Percentiles rank a stretch among this genome's conserved stretches.
Evolutionary conservation across 1,140 invertebrate genomes (phyloP).

Genomic region (Orchestia grillus): DNA sequence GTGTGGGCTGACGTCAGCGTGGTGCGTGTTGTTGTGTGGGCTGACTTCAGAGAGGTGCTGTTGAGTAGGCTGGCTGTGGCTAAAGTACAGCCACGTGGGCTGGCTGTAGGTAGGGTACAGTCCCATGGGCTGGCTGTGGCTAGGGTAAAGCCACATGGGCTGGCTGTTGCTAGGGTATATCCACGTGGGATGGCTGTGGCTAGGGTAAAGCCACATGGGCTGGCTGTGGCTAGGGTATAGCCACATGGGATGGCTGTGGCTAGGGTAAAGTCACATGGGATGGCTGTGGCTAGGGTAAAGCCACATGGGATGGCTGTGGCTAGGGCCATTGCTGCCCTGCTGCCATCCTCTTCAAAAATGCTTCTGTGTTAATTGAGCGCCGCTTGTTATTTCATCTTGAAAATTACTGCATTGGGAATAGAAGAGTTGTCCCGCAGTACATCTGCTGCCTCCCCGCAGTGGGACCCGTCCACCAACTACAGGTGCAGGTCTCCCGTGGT

Average conservation of each 20-base stretch:
- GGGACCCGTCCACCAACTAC: slow-evolving; percentile 43
- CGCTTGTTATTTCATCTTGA: background rate
- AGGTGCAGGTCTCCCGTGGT: slow-evolving; percentile 5
- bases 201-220: background rate
- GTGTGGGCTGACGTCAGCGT: background rate
- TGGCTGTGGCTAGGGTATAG: no score
- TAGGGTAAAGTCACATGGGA: background rate
- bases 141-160: background rate
- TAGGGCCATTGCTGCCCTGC: no score
- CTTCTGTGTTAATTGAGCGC: background rate
- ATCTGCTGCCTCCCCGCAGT: background rate
- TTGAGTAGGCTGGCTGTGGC: no score
- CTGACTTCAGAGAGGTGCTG: background rate
- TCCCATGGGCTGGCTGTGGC: background rate
- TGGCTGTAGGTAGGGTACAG: background rate
- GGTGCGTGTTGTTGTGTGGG: background rate
- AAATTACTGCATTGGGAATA: background rate
- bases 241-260: background rate
- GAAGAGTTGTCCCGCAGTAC: background rate
- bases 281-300: background rate
- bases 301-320: no score
- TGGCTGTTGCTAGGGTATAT: background rate
- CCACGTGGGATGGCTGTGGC: background rate
- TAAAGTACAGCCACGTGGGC: no score
- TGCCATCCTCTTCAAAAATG: background rate